Base-by-base conservation (phyloP, 2,888 invertebrate genomes). In the Perizoma flavofasciatum region DNA sequence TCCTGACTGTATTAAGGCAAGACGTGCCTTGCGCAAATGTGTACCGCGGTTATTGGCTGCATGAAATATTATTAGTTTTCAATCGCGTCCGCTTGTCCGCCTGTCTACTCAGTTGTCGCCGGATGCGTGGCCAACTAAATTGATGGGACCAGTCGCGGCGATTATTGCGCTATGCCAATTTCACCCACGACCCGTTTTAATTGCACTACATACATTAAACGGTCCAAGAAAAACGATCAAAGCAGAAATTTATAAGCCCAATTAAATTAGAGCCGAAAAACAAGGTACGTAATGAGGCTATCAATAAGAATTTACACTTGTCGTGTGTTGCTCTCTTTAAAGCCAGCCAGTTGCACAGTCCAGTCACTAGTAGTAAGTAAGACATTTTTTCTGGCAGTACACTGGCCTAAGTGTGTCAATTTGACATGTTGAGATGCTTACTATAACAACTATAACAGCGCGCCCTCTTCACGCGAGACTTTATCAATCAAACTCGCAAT, bases 111-210 rank as follows among this genome's bases (percentile, higher is more conserved):
- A 74, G 74, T 78, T 83, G 85, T 85, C 86, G 72, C 85, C 88
- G 88, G 88, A 88, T 86, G 84, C 79, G 70, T 77, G 80, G 82
- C 82, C 75, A 81, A 81, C 78, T 75, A 82, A 83, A 88, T 89
- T 86, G 86, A 89, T 88, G 82, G 85, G 78, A 80, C 83, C 82
- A 82, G 79, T 82, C 68, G 46, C 63, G 66, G 71, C 70, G 75
- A 75, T 79, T 77, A 72, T 74, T 61, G 69, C 70, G 78, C 81
- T 69, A 64, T 59, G 69, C 69, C 68, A 86, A 86, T 89, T 89
- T 88, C 85, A 81, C 85, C 76, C 70, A 40, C 54, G 77, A 70
- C 67, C 71, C 69, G 77, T 77, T 82, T 78, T 85, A 84, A 85
- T 83, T 85, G 76, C 79, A 71, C 73, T 65, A 55, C 71, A 74